A percentile compares a stretch with the other conserved stretches of the same genome.
Conservation (phyloP, 2,113 vertebrate species). For the Brachypteracias leptosomus region DNA sequence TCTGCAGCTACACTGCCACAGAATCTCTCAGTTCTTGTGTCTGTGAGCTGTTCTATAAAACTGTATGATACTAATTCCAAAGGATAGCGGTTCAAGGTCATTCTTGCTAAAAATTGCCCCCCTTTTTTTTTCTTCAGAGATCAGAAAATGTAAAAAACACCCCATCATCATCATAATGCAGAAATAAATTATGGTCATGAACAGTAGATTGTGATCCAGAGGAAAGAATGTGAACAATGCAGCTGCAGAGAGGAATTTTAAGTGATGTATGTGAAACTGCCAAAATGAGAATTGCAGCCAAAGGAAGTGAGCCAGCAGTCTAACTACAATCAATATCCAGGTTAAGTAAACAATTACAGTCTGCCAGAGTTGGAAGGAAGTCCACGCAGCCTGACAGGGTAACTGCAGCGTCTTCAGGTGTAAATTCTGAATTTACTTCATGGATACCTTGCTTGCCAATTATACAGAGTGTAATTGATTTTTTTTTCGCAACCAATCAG, state of each 20-base stretch:
- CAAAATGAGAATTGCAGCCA: neutral
- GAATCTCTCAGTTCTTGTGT: neutral
- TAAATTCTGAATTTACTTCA: constrained; percentile 4
- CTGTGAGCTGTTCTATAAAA: neutral
- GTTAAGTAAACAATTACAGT: constrained; percentile 51
- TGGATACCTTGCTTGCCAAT: neutral
- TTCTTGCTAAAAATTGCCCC: neutral
- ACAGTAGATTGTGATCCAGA: neutral
- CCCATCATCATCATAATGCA: neutral
- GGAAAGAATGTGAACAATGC: neutral
- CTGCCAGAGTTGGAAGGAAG: neutral
- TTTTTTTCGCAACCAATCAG: neutral
- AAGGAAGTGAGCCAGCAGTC: constrained; percentile 3
- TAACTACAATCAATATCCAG: constrained; percentile 42
- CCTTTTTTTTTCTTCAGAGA: neutral
- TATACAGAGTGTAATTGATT: neutral
- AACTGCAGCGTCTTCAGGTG: neutral
- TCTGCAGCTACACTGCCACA: neutral
- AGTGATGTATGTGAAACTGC: neutral
- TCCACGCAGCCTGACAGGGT: neutral
- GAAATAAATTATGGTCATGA: neutral
- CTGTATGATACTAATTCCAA: neutral
- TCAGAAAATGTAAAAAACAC: neutral
- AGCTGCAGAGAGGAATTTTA: neutral
- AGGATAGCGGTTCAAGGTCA: neutral